Conservation (phyloP, 2,888 invertebrate genomes). For the Pseudococcus jackbeardsleyi region DNA sequence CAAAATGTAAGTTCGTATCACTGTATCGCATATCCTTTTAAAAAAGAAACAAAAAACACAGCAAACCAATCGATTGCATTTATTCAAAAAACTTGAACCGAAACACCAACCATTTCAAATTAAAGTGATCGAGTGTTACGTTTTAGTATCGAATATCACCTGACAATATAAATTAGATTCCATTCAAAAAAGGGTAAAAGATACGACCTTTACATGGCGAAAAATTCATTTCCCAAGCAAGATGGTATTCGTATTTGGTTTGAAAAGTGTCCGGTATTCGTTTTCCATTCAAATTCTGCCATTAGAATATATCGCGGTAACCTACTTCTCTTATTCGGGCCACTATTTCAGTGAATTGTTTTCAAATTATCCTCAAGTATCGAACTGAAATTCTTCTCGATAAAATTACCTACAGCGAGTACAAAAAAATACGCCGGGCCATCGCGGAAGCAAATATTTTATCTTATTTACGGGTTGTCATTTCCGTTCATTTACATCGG, state of each 20-base stretch:
- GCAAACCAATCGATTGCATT: not conserved
- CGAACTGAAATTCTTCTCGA: not conserved
- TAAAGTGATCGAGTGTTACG: not conserved
- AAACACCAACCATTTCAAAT: no score
- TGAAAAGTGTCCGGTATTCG: not conserved
- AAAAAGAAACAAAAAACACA: not conserved
- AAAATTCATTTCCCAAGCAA: not conserved
- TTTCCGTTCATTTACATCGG: conserved; percentile 6
- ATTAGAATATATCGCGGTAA: no score
- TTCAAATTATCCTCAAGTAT: no score
- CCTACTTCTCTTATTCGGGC: no score
- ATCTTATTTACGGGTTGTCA: not conserved
- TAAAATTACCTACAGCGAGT: not conserved
- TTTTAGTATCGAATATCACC: not conserved
- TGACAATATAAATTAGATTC: not conserved
- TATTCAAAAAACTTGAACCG: not conserved
- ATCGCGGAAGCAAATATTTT: not conserved
- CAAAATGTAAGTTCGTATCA: not conserved
- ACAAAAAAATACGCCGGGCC: not conserved
- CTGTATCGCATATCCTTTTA: not conserved
- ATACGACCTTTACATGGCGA: not conserved
- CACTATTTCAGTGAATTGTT: no score
- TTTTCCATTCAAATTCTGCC: no score
- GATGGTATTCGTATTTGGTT: not conserved
- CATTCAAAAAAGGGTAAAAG: not conserved